These are phyloP conservation scores for Hippotragus niger DNA, from an alignment of 2,113 vertebrate genomes.

Conservation along the genomic window DNA sequence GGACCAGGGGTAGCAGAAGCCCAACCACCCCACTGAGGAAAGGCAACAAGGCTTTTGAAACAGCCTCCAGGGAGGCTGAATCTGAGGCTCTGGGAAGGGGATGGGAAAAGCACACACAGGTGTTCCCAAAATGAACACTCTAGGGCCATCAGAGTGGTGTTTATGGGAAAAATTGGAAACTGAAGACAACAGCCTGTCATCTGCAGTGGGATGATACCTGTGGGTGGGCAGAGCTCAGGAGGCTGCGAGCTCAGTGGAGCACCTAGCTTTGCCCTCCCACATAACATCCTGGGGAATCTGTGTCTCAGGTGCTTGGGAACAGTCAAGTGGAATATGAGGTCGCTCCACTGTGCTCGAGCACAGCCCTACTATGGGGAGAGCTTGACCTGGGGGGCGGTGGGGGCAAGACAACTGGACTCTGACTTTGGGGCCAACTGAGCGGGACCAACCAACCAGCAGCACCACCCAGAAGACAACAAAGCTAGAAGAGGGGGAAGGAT, in stretches of 20 bases:
- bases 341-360: rapidly evolving
- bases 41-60: background rate
- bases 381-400: too few relatives aligned
- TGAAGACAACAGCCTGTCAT: background rate
- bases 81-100: background rate
- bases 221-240: background rate
- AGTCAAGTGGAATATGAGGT: background rate
- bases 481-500: background rate
- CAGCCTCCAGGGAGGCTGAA: background rate
- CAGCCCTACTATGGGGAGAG: too few relatives aligned
- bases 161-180: background rate
- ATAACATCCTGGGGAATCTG: rapidly evolving
- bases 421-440: background rate
- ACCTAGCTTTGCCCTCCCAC: rapidly evolving
- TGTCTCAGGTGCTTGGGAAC: background rate
- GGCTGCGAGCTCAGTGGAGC: rapidly evolving
- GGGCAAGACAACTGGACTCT: background rate
- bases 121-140: background rate
- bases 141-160: background rate
- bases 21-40: background rate
- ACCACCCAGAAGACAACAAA: background rate
- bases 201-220: background rate
- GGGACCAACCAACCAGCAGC: background rate
- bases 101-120: background rate
- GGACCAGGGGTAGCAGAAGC: background rate